A percentile compares a stretch with the other conserved stretches of the same genome.
phyloP scores from a whole-genome alignment of 2,797 vertebrate species.

The Gallinago stenura region DNA sequence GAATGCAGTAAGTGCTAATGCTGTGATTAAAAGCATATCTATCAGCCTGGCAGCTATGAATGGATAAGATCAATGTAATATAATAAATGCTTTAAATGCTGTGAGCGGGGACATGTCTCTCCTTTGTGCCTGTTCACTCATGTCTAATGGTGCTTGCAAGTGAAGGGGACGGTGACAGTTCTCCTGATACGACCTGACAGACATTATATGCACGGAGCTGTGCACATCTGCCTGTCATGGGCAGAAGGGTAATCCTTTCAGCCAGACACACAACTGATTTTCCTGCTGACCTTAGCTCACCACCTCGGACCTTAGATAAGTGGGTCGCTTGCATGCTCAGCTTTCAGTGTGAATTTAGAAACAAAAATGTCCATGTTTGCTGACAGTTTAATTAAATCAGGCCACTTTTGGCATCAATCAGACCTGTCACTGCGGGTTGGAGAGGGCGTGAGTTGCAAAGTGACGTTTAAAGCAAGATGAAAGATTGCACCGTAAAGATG shows the following conservation, averaged over 20 bases:
- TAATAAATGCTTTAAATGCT: constrained; percentile 40
- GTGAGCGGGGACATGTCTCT: constrained; percentile 8
- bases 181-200: constrained; percentile 50
- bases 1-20: neutral
- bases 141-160: constrained; percentile 31
- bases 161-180: constrained; percentile 12
- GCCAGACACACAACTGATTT: constrained; percentile 44
- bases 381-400: constrained; percentile 79
- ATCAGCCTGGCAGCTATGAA: constrained; percentile 20
- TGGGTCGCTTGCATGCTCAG: constrained; percentile 38
- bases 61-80: constrained; percentile 31
- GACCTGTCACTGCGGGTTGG: constrained; percentile 15
- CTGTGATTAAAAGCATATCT: constrained; percentile 33
- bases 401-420: constrained; percentile 63
- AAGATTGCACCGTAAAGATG: constrained; percentile 35
- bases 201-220: neutral
- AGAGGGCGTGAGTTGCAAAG: constrained; percentile 20
- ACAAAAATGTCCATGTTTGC: constrained; percentile 31
- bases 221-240: constrained; percentile 38
- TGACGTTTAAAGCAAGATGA: constrained; percentile 24
- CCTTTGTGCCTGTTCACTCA: constrained; percentile 14
- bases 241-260: constrained; percentile 46
- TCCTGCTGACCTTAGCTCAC: constrained; percentile 56
- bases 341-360: constrained; percentile 64
- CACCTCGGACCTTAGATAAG: constrained; percentile 69